phyloP scores from a whole-genome alignment of 2,113 vertebrate species.

The Ptilonorhynchus violaceus region DNA sequence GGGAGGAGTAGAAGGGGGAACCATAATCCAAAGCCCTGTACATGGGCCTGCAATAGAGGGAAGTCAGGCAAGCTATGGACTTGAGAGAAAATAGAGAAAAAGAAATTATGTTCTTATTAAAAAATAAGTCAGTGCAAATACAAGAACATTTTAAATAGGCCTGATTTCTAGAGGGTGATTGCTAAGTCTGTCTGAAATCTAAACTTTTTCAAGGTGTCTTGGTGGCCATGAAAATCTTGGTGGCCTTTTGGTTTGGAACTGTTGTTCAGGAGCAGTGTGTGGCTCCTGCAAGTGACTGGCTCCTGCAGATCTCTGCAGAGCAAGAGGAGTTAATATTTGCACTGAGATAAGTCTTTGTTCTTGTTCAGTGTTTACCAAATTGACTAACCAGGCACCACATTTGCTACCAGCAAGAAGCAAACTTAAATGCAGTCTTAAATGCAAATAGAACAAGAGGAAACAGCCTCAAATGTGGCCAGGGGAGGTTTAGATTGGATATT shows the following conservation, averaged over 20 bases:
- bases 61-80: background rate
- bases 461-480: background rate
- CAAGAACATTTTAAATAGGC: background rate
- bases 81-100: background rate
- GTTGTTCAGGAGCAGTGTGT: background rate
- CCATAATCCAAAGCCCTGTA: background rate
- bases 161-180: background rate
- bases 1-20: background rate
- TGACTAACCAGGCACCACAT: conserved; percentile 1
- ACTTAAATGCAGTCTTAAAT: background rate
- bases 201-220: background rate
- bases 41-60: background rate
- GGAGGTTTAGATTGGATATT: background rate
- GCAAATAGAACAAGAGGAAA: background rate
- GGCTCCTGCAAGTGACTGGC: background rate
- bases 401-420: background rate
- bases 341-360: background rate
- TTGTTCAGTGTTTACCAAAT: conserved; percentile 7
- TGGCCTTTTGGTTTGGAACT: background rate
- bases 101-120: background rate
- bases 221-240: background rate
- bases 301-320: background rate
- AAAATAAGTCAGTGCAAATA: background rate
- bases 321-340: conserved; percentile 21
- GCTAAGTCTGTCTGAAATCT: background rate